phyloP scores from a whole-genome alignment of 2,113 vertebrate species.

The Otocyon megalotis region DNA sequence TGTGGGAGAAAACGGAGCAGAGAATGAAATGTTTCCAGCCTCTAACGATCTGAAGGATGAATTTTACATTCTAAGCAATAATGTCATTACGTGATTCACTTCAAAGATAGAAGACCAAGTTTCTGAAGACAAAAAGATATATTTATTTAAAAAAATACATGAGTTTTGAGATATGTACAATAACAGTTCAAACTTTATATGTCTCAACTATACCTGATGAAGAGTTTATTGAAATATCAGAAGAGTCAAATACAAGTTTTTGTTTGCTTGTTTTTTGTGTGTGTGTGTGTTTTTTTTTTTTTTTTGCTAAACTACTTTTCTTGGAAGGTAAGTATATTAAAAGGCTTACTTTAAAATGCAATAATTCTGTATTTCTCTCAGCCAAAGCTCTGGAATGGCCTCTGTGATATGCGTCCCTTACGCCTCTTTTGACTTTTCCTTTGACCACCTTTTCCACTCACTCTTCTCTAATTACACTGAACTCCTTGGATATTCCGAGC shows the following conservation, averaged over 20 bases:
- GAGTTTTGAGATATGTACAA: not conserved
- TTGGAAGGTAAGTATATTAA: not conserved
- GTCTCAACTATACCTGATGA: not conserved
- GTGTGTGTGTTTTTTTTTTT: not conserved
- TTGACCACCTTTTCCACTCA: not conserved
- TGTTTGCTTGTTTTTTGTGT: not conserved
- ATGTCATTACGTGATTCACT: not conserved
- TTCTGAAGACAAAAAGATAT: not conserved
- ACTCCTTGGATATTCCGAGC: not conserved
- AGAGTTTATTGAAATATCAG: not conserved
- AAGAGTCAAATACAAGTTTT: not conserved
- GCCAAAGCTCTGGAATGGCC: not conserved
- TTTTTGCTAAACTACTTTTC: not conserved
- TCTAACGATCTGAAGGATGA: not conserved
- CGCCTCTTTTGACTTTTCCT: not conserved
- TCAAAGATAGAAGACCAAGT: constrained; percentile 2
- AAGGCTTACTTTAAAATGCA: not conserved
- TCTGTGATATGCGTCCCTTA: not conserved
- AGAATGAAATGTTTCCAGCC: not conserved
- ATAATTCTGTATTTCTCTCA: not conserved
- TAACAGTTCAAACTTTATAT: not conserved
- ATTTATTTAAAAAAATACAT: not conserved
- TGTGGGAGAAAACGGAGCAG: not conserved
- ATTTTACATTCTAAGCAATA: not conserved
- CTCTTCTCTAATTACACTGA: not conserved